Percentiles rank a stretch among this genome's conserved stretches.
These are phyloP conservation scores for Parthenolecanium corni DNA, from an alignment of 2,888 invertebrate species.

Conservation along the genomic window DNA sequence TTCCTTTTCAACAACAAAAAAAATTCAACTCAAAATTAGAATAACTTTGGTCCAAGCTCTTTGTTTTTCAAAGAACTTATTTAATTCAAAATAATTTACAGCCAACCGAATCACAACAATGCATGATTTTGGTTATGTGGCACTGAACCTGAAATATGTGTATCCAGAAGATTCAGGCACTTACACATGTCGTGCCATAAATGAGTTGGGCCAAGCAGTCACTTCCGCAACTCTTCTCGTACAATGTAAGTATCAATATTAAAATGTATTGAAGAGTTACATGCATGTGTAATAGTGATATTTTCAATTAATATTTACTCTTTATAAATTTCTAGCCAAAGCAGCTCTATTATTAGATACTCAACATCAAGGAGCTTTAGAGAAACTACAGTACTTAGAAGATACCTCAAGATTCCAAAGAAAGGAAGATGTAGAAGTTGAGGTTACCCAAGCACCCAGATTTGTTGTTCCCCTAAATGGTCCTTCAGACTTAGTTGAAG, in stretches of 20 bases:
- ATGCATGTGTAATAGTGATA: neutral
- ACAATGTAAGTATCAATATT: conserved; percentile 54
- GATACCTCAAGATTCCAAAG: conserved; percentile 67
- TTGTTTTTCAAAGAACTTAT: too few relatives aligned
- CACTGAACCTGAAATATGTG: conserved; percentile 84
- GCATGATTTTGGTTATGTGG: conserved; percentile 97
- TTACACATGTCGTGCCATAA: conserved; percentile 85
- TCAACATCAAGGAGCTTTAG: conserved; percentile 77
- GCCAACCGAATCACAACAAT: conserved; percentile 85
- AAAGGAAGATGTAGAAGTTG: conserved; percentile 61
- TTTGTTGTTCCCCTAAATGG: conserved; percentile 79
- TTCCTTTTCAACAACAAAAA: too few relatives aligned
- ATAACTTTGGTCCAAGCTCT: too few relatives aligned
- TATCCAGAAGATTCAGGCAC: conserved; percentile 94
- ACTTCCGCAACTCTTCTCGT: conserved; percentile 85
- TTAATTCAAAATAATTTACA: conserved; percentile 36
- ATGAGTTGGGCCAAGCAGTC: conserved; percentile 88
- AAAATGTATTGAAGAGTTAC: neutral
- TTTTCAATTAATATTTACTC: conserved; percentile 29
- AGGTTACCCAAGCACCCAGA: conserved; percentile 68
- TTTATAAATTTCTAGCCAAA: conserved; percentile 50
- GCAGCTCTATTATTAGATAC: conserved; percentile 76
- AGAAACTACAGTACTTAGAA: conserved; percentile 76
- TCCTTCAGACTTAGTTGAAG: conserved; percentile 71
- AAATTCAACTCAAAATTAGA: too few relatives aligned